Percentiles rank a stretch among this genome's conserved stretches.
phyloP scores from a whole-genome alignment of 2,888 invertebrate species.

The Troglohyphantes excavatus region DNA sequence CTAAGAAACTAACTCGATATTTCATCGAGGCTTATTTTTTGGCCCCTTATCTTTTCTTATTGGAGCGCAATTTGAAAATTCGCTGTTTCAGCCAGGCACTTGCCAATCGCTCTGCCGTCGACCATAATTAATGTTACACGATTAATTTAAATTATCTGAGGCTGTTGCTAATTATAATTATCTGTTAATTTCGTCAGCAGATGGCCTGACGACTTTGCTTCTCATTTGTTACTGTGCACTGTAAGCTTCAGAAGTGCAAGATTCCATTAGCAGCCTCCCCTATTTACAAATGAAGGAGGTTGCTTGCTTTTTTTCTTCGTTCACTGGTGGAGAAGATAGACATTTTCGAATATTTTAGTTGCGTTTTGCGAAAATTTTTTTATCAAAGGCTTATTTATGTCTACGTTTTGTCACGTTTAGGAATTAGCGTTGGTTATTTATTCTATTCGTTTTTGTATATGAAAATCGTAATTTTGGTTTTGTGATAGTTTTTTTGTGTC shows the following conservation, averaged over 20 bases:
- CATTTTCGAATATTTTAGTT: not conserved
- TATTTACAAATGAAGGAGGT: conserved; percentile 25
- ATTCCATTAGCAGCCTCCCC: conserved; percentile 28
- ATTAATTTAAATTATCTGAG: conserved; percentile 65
- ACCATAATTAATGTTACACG: conserved; percentile 54
- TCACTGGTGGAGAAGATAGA: not conserved
- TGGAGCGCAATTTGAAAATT: conserved; percentile 52
- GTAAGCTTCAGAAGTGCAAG: not conserved
- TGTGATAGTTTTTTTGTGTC: too few relatives aligned
- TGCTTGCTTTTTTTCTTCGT: not conserved
- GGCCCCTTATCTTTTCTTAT: conserved; percentile 43
- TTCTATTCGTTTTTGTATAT: too few relatives aligned
- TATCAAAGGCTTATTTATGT: not conserved
- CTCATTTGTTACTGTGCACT: conserved; percentile 42
- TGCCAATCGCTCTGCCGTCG: conserved; percentile 31
- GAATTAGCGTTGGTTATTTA: too few relatives aligned
- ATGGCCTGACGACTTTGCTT: conserved; percentile 56
- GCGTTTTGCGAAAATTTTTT: not conserved
- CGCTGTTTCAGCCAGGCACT: not conserved
- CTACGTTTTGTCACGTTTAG: too few relatives aligned
- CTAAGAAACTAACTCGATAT: conserved; percentile 62
- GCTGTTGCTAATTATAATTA: conserved; percentile 62
- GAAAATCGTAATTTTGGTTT: too few relatives aligned
- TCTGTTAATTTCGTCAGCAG: conserved; percentile 68
- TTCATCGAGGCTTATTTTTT: conserved; percentile 46